Evolutionary conservation across 2,888 invertebrate genomes (phyloP), one percentile per base, ranked within the genome.

Genomic region (Limenitis camilla): DNA sequence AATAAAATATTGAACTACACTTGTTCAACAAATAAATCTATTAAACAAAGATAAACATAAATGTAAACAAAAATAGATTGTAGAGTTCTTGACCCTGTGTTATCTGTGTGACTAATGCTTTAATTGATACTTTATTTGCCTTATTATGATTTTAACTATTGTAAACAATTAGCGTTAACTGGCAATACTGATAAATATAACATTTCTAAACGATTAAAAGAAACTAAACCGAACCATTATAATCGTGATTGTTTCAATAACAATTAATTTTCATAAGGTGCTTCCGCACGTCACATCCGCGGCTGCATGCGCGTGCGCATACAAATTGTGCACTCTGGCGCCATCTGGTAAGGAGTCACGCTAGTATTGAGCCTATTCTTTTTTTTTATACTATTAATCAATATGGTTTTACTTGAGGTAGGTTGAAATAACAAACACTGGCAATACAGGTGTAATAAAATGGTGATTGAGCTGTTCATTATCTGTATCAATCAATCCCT

Each of bases 211-310:
- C 45, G 30, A 45, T 45, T 45, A 45, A 28, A 45, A 38, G 11
- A 11, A 6, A 38, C 32, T 47, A 40, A 47, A 32, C 11, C 40
- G n/a, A 27, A 40, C 7, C 31, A 40, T 47, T 47, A 31, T 9
- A 29, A 36, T 45, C 27, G n/a, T 38, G 29, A 44, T 45, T 35
- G 74, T 76, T 77, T 76, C 73, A 78, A 77, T 74, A 72, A 75
- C 76, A 76, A 80, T 82, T 78, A 79, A 65, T 64, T 69, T 72
- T 70, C 69, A 72, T 70, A 71, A 71, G 71, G 68, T 61, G 65
- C 69, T 74, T 78, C 80, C 79, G 74, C 64, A 71, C 67, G 71
- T 66, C 68, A 75, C 69, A 73, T 78, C 78, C 78, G 72, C 66
- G 58, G 56, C 51, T 27, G 60, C 63, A 56, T 72, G 73, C 76